A percentile compares a stretch with the other conserved stretches of the same genome.
These are phyloP conservation scores for Eremophila alpestris DNA, from an alignment of 2,797 vertebrate species.

Conservation along the genomic window DNA sequence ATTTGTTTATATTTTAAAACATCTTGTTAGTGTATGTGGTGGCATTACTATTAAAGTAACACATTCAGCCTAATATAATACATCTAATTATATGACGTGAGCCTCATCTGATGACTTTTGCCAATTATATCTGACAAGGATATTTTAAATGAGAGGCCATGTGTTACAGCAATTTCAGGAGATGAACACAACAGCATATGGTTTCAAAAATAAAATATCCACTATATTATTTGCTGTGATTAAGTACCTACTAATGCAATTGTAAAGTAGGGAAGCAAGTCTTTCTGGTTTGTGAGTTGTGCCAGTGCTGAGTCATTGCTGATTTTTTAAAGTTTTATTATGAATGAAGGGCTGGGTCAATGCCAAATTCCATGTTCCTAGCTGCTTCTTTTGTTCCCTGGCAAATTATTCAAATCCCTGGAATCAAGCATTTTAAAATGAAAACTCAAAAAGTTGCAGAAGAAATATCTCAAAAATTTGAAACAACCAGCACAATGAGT, in stretches of 20 bases:
- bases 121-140: constrained; percentile 52
- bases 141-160: constrained; percentile 51
- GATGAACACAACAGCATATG: constrained; percentile 25
- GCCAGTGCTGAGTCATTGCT: constrained; percentile 59
- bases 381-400: constrained; percentile 30
- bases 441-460: background rate
- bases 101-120: constrained; percentile 48
- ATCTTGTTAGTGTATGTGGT: background rate
- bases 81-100: constrained; percentile 50
- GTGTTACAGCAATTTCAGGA: constrained; percentile 41
- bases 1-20: constrained; percentile 14
- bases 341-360: constrained; percentile 56
- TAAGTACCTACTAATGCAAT: constrained; percentile 16
- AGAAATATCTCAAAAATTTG: background rate
- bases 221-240: constrained; percentile 41
- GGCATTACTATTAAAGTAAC: constrained; percentile 9
- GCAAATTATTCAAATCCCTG: background rate
- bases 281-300: constrained; percentile 54
- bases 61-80: constrained; percentile 2
- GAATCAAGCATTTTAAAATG: background rate
- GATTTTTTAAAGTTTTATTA: constrained; percentile 27
- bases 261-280: constrained; percentile 38
- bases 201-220: constrained; percentile 50
- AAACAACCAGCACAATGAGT: background rate
- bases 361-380: constrained; percentile 50